Evolutionary conservation across 2,888 invertebrate species (phyloP), one percentile per base, ranked within the genome.

Genomic region (Folsomia manolachei): DNA sequence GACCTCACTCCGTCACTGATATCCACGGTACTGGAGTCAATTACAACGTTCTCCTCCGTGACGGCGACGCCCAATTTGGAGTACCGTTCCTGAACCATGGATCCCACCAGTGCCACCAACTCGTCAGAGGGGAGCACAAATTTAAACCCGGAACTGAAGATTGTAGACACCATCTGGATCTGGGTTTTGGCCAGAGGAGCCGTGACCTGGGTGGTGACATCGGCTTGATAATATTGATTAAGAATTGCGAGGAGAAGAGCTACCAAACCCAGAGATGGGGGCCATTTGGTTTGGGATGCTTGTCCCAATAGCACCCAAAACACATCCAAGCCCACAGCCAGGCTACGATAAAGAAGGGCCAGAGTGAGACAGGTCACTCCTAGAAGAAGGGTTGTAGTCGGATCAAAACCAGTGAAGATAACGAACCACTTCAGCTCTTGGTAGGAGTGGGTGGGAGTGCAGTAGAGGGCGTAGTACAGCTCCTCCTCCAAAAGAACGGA

Each of bases 401-500:
- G 23, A 21, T 51, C 65, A 51, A 39, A 66, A 7, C 18, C 19
- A 14, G 27, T 23, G 24, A 66, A 66, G 7, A 66, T 66, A 1
- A 52, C 52, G 23, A 66, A n/a, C 65, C 65, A 66, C 7, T 39
- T 39, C 14, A 52, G 65, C 2, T 66, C 23, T 21, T 66, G n/a
- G 51, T 19, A 66, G 7, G 14, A 2, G 27, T 66, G 51, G 4
- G 2, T 14, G 7, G 19, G 11, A 23, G 27, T 66, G 52, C 65
- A 66, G 24, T 66, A 66, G 19, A 66, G 2, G 23, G 23, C 51
- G 24, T 66, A 66, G 23, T 14, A 7, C 19, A 27, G n/a, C 2
- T 66, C 65, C 4, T 66, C 39, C 1, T 23, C 21, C 19, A 66
- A 7, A 7, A 66, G 19, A 4, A 52, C 21, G 2, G 11, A 18